Percentiles rank a stretch among this genome's conserved stretches.
Conservation (phyloP, 2,888 invertebrate genomes). For the Trisateles emortualis region DNA sequence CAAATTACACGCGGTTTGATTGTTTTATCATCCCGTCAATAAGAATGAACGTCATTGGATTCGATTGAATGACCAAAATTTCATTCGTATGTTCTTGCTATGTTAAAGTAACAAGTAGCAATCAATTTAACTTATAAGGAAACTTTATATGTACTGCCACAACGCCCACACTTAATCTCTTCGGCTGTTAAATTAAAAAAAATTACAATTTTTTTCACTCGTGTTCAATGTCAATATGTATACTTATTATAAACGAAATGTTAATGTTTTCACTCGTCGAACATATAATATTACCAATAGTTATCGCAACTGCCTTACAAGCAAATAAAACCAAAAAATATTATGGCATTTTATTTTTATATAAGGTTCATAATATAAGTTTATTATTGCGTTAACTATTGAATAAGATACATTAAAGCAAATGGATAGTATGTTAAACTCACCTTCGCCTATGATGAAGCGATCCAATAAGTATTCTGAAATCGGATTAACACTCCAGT, state of each 20-base stretch:
- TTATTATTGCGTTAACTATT: background rate
- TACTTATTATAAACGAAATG: constrained; percentile 31
- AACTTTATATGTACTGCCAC: constrained; percentile 41
- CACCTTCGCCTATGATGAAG: constrained; percentile 71
- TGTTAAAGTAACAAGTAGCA: constrained; percentile 22
- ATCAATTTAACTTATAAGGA: constrained; percentile 34
- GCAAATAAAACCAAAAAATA: constrained; percentile 24
- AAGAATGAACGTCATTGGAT: background rate
- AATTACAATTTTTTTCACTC: constrained; percentile 35
- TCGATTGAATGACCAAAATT: constrained; percentile 13
- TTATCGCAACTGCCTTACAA: constrained; percentile 24
- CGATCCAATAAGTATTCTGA: constrained; percentile 82
- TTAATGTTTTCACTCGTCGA: constrained; percentile 37
- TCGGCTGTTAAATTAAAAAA: constrained; percentile 39
- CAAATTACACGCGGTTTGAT: background rate
- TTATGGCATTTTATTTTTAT: constrained; percentile 13
- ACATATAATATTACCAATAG: constrained; percentile 34
- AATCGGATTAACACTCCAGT: constrained; percentile 82
- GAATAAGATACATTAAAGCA: background rate
- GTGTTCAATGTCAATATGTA: constrained; percentile 40
- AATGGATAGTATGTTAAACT: constrained; percentile 51
- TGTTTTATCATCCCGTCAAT: background rate
- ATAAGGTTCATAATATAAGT: background rate
- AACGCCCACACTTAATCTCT: constrained; percentile 42
- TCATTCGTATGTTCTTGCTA: constrained; percentile 15